These are phyloP conservation scores for Zosterops borbonicus DNA, from an alignment of 2,113 vertebrate species.

Conservation along the genomic window DNA sequence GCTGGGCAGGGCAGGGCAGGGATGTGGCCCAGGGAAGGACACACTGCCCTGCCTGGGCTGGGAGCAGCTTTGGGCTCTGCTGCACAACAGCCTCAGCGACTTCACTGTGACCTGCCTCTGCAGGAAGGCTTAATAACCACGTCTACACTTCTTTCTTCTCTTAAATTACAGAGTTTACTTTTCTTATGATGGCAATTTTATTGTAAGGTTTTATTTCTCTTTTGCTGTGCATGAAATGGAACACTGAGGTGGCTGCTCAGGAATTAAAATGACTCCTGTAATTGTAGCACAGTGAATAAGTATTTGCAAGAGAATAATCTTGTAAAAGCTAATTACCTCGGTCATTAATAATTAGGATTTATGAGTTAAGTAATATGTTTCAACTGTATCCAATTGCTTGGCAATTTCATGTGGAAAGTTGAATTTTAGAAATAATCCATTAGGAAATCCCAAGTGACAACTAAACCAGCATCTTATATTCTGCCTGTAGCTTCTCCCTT, in stretches of 20 bases:
- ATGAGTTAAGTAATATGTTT: background rate
- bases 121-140: background rate
- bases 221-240: background rate
- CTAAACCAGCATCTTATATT: background rate
- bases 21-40: too few species aligned
- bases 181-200: background rate
- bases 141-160: background rate
- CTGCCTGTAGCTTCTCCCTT: background rate
- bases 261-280: background rate
- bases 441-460: background rate
- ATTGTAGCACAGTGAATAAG: background rate
- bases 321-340: background rate
- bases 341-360: constrained; percentile 50
- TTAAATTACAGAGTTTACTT: background rate
- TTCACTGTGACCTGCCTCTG: background rate
- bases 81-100: background rate
- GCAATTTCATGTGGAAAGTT: background rate
- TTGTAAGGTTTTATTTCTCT: background rate
- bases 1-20: background rate
- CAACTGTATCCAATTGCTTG: background rate
- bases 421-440: background rate
- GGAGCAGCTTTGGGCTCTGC: background rate
- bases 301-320: background rate
- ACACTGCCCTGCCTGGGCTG: background rate
- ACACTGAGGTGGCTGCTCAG: background rate